Evolutionary conservation across 2,797 vertebrate genomes (phyloP).

Genomic region (Ibycter americanus): DNA sequence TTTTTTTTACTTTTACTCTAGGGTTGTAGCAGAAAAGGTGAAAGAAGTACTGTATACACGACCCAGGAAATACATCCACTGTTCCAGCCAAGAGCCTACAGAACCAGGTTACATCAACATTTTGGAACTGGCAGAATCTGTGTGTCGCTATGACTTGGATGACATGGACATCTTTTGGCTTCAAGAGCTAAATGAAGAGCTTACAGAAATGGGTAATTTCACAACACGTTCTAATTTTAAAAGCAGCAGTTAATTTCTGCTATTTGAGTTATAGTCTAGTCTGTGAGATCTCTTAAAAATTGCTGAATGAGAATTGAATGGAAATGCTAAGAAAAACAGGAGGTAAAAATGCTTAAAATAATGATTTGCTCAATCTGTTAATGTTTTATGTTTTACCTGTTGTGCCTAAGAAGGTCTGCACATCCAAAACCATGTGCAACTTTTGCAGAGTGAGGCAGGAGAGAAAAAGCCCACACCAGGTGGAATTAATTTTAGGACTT

Average conservation of each 20-base stretch:
- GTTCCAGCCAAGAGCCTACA: slow-evolving; percentile 81
- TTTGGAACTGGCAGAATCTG: slow-evolving; percentile 88
- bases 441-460: not conserved
- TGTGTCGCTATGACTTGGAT: slow-evolving; percentile 97
- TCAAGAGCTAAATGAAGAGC: slow-evolving; percentile 86
- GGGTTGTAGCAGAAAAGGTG: slow-evolving; percentile 84
- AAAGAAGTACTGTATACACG: slow-evolving; percentile 88
- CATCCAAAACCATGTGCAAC: not conserved
- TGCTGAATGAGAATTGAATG: not conserved
- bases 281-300: not conserved
- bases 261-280: not conserved
- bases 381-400: not conserved
- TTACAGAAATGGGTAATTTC: slow-evolving; percentile 88
- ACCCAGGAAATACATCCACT: slow-evolving; percentile 91
- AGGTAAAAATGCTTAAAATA: not conserved
- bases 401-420: not conserved
- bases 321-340: not conserved
- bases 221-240: not conserved
- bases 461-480: not conserved
- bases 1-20: slow-evolving; percentile 60
- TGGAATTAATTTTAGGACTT: not conserved
- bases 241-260: not conserved
- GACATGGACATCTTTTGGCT: slow-evolving; percentile 97
- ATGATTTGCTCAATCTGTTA: not conserved
- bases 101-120: slow-evolving; percentile 93